Evolutionary conservation across 2,113 vertebrate species (phyloP), one percentile per base, ranked within the genome.

Genomic region (Enhydra lutris): DNA sequence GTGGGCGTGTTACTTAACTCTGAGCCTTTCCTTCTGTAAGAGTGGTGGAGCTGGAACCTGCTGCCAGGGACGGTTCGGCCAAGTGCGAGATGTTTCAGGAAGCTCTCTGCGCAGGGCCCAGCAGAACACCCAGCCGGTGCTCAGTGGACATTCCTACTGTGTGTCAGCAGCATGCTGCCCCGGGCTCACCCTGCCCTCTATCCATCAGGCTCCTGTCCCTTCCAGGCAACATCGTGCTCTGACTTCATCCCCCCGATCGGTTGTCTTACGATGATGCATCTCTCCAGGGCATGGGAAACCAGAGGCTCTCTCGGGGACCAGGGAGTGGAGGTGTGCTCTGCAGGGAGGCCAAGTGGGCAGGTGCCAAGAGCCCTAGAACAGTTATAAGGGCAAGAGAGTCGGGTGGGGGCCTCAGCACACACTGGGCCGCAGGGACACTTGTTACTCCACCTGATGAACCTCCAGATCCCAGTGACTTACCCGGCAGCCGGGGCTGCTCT

Each of bases 231-330:
- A 34, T 47, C 11, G 18, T 65, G 59, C 39, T 63, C 81, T 65
- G 29, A 65, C 29, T 65, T 13, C 39, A 34, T 63, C 65, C 12
- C 26, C 24, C 7, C 8, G 5, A 50, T 36, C 20, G 13, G 52
- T 0, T 0, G 21, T 79, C 79, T 5, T 76, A 5, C 3, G 0
- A n/a, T 42, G 69, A 78, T 84, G 45, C 15, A 31, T 3, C 20
- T 86, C 45, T 52, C 21, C 42, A 78, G 29, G 18, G 63, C 29
- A 10, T 50, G 91, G 57, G 61, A 86, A 88, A 74, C 59, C 0
- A 20, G 52, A 39, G 84, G 69, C 24, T 69, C 42, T 90, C 20
- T 4, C 13, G n/a, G 69, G 29, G 65, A 1, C 57, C 9, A 26
- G 85, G 47, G n/a, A 89, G 59, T 29, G 34, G 6, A 15, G 3